Conservation (phyloP, 2,113 vertebrate genomes). For the Abramis brama region DNA sequence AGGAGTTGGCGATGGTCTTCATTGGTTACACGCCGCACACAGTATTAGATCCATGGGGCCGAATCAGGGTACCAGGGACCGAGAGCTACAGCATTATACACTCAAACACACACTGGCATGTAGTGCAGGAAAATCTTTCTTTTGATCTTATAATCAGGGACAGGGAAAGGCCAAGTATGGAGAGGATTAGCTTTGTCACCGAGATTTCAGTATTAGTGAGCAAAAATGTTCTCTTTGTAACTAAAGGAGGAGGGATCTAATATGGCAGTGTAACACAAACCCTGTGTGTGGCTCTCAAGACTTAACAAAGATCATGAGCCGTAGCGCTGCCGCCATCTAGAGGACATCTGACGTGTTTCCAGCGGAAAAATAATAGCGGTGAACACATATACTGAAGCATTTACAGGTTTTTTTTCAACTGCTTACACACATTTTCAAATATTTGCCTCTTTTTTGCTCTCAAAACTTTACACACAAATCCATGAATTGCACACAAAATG, state of each 20-base stretch:
- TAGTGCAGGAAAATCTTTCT: conserved; percentile 34
- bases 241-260: conserved; percentile 42
- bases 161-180: conserved; percentile 37
- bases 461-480: no score
- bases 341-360: neutral
- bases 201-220: conserved; percentile 29
- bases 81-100: conserved; percentile 63
- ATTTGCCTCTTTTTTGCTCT: no score
- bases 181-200: conserved; percentile 32
- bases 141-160: conserved; percentile 47
- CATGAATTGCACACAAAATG: no score
- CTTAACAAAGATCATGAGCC: neutral
- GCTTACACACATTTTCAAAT: no score
- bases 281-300: neutral
- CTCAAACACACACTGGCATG: conserved; percentile 12
- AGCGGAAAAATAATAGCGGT: neutral
- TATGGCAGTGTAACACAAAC: neutral
- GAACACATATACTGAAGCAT: no score
- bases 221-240: conserved; percentile 28
- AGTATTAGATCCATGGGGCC: conserved; percentile 28
- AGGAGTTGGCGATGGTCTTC: conserved; percentile 9
- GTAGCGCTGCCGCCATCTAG: conserved; percentile 47
- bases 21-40: neutral
- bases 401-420: no score
- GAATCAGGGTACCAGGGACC: conserved; percentile 59